Evolutionary conservation across 1,140 invertebrate genomes (phyloP).

Genomic region (Adelges cooleyi): DNA sequence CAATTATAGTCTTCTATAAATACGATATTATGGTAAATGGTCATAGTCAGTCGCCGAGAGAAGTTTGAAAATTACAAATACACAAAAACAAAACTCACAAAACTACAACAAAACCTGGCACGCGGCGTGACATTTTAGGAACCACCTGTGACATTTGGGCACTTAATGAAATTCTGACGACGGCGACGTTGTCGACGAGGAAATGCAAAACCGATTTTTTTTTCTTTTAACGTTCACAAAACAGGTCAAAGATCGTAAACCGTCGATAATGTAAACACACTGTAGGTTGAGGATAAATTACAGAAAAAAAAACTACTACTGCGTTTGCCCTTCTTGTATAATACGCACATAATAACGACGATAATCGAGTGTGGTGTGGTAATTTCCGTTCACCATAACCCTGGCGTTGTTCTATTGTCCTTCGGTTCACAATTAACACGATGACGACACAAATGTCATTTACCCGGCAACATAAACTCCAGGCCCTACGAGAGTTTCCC

Average conservation of each 20-base stretch:
- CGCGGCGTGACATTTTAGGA: neutral
- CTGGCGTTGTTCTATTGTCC: no score
- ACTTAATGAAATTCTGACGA: conserved; percentile 10
- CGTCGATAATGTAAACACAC: conserved; percentile 6
- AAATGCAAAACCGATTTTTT: conserved; percentile 13
- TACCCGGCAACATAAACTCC: no score
- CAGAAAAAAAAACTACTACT: neutral
- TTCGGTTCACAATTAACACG: no score
- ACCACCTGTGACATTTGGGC: neutral
- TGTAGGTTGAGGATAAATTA: neutral
- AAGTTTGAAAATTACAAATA: no score
- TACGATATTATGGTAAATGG: neutral
- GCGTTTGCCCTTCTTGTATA: neutral
- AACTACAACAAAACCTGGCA: no score
- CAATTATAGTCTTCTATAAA: conserved; percentile 11
- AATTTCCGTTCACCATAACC: neutral
- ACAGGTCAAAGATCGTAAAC: conserved; percentile 22
- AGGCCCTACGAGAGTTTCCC: no score
- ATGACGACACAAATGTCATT: no score
- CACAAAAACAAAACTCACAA: no score
- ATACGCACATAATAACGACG: neutral
- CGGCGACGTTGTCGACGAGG: neutral
- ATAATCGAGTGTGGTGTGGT: neutral
- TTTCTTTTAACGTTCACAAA: conserved; percentile 7
- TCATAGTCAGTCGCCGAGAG: neutral